phyloP scores from a whole-genome alignment of 92 coral and sea anemone species.

The Porites rus region DNA sequence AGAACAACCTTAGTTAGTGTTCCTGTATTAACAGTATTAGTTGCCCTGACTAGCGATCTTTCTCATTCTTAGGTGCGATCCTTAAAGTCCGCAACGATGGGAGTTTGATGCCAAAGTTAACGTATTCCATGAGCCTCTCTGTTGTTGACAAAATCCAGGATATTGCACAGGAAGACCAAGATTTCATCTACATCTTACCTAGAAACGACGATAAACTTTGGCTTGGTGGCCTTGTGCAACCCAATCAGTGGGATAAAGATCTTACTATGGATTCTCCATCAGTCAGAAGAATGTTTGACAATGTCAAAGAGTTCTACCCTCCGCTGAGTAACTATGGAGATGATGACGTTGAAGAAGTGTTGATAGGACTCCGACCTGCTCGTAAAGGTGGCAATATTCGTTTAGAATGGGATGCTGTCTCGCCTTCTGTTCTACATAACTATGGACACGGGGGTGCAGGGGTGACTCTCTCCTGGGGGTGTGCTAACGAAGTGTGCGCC shows the following conservation, averaged over 20 bases:
- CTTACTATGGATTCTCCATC: conserved; percentile 28
- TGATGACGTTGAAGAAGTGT: conserved; percentile 23
- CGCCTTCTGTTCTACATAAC: conserved; percentile 49
- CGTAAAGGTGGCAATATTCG: conserved; percentile 51
- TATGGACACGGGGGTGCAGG: conserved; percentile 63
- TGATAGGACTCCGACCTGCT: conserved; percentile 45
- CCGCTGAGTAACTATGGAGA: conserved; percentile 31
- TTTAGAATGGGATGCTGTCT: conserved; percentile 43
- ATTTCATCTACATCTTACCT: conserved; percentile 27
- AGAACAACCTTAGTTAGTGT: no score
- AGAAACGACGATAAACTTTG: conserved; percentile 29
- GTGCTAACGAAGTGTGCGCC: conserved; percentile 55
- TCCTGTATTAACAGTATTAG: no score
- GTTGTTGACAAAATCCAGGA: not conserved
- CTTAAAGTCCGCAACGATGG: conserved; percentile 39
- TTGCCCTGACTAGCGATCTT: no score
- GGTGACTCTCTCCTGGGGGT: conserved; percentile 66
- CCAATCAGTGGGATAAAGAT: conserved; percentile 39
- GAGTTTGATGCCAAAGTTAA: conserved; percentile 41
- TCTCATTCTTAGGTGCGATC: conserved; percentile 18
- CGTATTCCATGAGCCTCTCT: conserved; percentile 7
- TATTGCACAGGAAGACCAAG: conserved; percentile 4
- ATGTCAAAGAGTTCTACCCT: conserved; percentile 32
- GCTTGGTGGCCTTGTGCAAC: conserved; percentile 37
- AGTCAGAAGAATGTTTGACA: conserved; percentile 35